Evolutionary conservation across 2,113 vertebrate species (phyloP).

Genomic region (Bambusicola thoracicus): DNA sequence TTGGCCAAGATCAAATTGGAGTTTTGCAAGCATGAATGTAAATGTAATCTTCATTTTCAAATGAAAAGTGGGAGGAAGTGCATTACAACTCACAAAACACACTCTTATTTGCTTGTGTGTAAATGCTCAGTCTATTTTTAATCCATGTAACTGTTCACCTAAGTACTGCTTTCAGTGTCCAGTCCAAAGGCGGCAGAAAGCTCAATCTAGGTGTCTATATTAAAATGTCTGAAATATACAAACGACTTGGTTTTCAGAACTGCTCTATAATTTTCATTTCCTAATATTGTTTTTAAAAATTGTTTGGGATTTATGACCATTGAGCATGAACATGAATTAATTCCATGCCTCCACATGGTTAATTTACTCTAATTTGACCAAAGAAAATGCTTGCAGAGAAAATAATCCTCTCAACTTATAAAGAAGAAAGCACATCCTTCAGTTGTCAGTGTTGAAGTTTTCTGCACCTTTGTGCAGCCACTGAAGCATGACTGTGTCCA

Average conservation of each 20-base stretch:
- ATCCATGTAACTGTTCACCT: not conserved
- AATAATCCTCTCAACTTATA: not conserved
- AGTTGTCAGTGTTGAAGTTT: not conserved
- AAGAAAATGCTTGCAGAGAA: not conserved
- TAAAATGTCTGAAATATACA: not conserved
- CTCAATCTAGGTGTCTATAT: not conserved
- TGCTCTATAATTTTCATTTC: not conserved
- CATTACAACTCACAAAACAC: not conserved
- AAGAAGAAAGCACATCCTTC: not conserved
- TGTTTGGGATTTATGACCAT: not conserved
- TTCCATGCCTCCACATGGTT: not conserved
- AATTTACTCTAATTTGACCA: not conserved
- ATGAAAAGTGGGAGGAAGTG: not conserved
- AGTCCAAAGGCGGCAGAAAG: not conserved
- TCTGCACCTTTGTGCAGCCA: not conserved
- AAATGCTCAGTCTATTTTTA: not conserved
- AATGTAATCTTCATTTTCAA: conserved; percentile 14
- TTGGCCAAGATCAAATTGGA: not conserved
- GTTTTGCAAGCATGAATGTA: not conserved
- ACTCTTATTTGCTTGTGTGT: not conserved
- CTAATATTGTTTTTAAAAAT: not conserved
- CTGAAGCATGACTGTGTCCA: not conserved
- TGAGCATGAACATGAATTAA: not conserved
- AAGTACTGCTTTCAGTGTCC: not conserved
- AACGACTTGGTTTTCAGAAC: fast-evolving